Conservation (phyloP, 2,113 vertebrate genomes). For the Psilopsiagon aymara region DNA sequence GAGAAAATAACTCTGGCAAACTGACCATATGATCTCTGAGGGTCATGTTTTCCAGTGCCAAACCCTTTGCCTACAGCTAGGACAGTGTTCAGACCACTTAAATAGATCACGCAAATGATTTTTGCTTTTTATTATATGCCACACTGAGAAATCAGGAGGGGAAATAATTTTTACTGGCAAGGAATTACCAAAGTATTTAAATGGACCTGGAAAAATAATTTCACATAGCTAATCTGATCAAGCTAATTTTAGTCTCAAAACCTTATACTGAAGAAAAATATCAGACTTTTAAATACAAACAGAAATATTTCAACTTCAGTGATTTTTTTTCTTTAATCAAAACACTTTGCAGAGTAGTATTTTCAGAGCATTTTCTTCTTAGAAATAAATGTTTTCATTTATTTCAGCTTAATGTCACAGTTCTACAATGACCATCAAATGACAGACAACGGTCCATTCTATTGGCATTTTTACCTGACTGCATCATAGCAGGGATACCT, state of each 20-base stretch:
- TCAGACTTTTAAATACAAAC: not conserved
- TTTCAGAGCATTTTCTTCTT: not conserved
- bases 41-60: not conserved
- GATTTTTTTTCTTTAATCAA: not conserved
- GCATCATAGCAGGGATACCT: not conserved
- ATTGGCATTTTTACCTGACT: not conserved
- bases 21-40: fast-evolving
- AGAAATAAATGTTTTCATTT: not conserved
- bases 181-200: not conserved
- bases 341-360: not conserved
- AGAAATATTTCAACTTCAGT: not conserved
- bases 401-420: not conserved
- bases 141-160: not conserved
- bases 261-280: not conserved
- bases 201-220: not conserved
- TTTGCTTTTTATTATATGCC: not conserved
- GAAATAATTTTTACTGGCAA: not conserved
- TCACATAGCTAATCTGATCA: not conserved
- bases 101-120: not conserved
- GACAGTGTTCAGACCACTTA: not conserved
- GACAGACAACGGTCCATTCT: not conserved
- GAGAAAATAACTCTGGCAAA: not conserved
- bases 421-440: not conserved
- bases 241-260: not conserved
- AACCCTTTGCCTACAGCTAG: not conserved